Conservation (phyloP, 2,797 vertebrate species). For the Tapirus indicus region DNA sequence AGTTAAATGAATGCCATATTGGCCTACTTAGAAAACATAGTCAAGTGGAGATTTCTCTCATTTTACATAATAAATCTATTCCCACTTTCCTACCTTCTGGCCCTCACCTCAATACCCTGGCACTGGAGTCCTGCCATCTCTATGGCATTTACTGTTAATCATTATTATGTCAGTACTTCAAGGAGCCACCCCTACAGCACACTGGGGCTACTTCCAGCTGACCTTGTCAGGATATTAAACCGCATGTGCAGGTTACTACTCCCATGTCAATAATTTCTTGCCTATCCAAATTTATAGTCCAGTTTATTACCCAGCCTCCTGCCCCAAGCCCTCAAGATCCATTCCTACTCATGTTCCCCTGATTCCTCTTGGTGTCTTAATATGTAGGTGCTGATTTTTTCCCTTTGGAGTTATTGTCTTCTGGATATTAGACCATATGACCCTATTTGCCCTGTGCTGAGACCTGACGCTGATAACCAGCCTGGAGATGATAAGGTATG, state of each 20-base stretch:
- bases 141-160: background rate
- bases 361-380: background rate
- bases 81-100: background rate
- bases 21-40: background rate
- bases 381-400: background rate
- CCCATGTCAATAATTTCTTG: background rate
- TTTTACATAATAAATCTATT: background rate
- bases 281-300: background rate
- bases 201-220: background rate
- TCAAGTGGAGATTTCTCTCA: background rate
- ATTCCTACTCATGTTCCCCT: background rate
- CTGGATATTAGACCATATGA: background rate
- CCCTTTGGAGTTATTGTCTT: background rate
- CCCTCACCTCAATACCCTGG: background rate
- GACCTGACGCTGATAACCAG: background rate
- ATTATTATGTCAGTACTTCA: background rate
- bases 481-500: background rate
- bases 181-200: background rate
- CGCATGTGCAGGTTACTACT: background rate
- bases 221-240: background rate
- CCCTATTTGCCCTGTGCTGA: background rate
- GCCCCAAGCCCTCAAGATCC: fast-evolving
- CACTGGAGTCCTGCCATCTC: background rate
- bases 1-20: background rate
- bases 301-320: background rate